phyloP scores from a whole-genome alignment of 2,113 vertebrate genomes.

The Argyrosomus japonicus region DNA sequence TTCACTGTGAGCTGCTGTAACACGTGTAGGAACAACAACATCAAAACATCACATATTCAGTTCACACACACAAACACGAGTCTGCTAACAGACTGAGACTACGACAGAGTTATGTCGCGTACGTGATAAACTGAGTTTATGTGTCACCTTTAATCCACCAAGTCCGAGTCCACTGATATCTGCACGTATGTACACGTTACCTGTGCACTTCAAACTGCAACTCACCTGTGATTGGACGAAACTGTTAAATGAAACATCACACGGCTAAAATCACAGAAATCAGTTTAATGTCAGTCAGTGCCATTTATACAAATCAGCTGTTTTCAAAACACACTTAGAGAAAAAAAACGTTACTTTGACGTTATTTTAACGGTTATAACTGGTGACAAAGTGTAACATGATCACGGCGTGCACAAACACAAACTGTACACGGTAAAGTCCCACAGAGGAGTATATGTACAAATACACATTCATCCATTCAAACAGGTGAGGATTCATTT shows the following conservation, averaged over 20 bases:
- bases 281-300: slow-evolving; percentile 66
- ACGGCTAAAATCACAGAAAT: slow-evolving; percentile 26
- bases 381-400: slow-evolving; percentile 41
- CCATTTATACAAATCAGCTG: slow-evolving; percentile 44
- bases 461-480: background rate
- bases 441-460: background rate
- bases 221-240: too few species aligned
- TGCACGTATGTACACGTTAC: too few species aligned
- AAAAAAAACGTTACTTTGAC: slow-evolving; percentile 10
- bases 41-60: too few species aligned
- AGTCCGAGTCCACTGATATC: too few species aligned
- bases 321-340: slow-evolving; percentile 50
- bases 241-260: background rate
- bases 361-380: slow-evolving; percentile 42
- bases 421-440: background rate
- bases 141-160: too few species aligned
- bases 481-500: slow-evolving; percentile 13
- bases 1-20: too few species aligned
- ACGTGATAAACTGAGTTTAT: too few species aligned
- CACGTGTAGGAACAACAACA: too few species aligned
- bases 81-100: too few species aligned
- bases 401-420: slow-evolving; percentile 57
- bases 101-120: too few species aligned
- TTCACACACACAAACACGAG: too few species aligned
- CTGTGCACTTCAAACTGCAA: too few species aligned